Evolutionary conservation across 2,888 invertebrate species (phyloP), one percentile per base, ranked within the genome.

Genomic region (Rhyacophila evoluta): DNA sequence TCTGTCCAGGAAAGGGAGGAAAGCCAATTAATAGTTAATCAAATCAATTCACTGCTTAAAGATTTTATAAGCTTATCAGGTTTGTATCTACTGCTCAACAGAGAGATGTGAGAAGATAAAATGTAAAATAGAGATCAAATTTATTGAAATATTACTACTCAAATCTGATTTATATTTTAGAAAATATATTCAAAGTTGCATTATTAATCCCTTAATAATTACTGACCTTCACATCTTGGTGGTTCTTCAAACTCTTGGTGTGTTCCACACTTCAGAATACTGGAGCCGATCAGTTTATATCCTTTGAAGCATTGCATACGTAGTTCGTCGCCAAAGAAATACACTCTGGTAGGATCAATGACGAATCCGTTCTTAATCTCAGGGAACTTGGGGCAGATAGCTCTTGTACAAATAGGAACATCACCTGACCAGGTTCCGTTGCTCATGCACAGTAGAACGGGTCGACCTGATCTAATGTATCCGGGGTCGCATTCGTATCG

Each of bases 351-450:
- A 15, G 92, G 89, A 84, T 97, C 97, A 25, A 95, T 94, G 67
- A 97, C 92, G 84, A 95, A 96, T 15, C 97, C 97, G 84, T 97
- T 97, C 84, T 93, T 93, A 81, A 97, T 95, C 85, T 93, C 92
- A 0, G 97, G 97, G 84, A 95, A 91, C 83, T 91, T 91, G 0
- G 93, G 91, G 85, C 95, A 95, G 83, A 91, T 87, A 27, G 93
- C 94, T 84, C 96, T 92, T 37, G 95, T 92, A 86, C 97, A 97
- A 3, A 93, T 93, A 0, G 97, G 97, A 2, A 97, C 96, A 83
- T 95, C 93, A 79, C 96, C 96, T 79, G 97, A 97, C 97, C 97
- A 98, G 8, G 97, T 97, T 73, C 97, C 97, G 85, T 97, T 97
- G 85, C 97, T 97, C 96, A 97, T 97, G 86, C 97, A 98, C 38